Evolutionary conservation across 2,797 vertebrate genomes (phyloP).

Genomic region (Lithobates sylvaticus): DNA sequence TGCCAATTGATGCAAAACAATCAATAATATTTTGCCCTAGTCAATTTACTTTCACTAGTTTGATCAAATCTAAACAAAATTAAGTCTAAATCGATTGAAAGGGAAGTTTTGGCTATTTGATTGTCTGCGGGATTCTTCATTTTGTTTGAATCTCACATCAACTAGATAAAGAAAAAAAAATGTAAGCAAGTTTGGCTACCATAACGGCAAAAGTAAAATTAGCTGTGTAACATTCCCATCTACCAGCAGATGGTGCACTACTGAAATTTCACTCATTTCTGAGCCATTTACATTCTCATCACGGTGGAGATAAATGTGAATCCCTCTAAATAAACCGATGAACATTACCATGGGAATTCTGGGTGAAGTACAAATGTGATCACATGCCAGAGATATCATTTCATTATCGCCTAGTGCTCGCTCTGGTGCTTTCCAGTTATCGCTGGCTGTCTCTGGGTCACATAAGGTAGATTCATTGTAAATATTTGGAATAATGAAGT

Average conservation of each 20-base stretch:
- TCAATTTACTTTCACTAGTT: no score
- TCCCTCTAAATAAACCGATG: slow-evolving; percentile 5
- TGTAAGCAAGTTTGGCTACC: no score
- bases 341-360: not conserved
- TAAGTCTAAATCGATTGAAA: no score
- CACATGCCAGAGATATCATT: not conserved
- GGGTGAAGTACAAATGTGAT: not conserved
- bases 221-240: not conserved
- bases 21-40: no score
- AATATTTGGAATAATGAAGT: not conserved
- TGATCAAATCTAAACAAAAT: no score
- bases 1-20: no score
- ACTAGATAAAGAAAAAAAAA: no score
- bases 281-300: not conserved
- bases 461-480: not conserved
- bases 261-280: not conserved
- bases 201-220: no score
- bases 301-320: not conserved
- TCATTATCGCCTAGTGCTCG: not conserved
- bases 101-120: no score
- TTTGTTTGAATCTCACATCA: no score
- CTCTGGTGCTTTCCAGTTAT: not conserved
- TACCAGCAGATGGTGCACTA: slow-evolving; percentile 18
- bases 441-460: not conserved
- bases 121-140: no score